Evolutionary conservation across 2,113 vertebrate genomes (phyloP), one percentile per base, ranked within the genome.

Genomic region (Crypturellus undulatus): DNA sequence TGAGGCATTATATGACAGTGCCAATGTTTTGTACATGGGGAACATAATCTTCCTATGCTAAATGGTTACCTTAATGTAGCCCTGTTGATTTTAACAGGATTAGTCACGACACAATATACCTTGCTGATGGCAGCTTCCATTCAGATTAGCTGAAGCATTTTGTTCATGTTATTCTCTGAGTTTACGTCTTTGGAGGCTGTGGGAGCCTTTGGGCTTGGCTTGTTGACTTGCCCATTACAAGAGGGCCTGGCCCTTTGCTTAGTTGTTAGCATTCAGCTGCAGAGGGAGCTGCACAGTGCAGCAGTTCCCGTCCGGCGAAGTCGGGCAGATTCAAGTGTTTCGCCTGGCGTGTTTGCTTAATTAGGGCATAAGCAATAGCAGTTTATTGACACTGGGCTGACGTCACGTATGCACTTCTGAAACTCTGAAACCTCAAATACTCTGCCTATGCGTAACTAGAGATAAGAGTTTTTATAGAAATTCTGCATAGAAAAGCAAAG

Each of bases 251-350:
- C 25, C 38, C 63, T n/a, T 15, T 30, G 52, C 36, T 28, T 3
- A 6, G 3, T 3, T 3, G 4, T 38, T 4, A 12, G 51, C 4
- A 19, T 22, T 64, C 4, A 20, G 17, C 51, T 16, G 26, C 3
- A 25, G 64, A 4, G 1, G 2, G 24, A 30, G 47, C 54, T 18
- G 60, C 3, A 2, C 0, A 25, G 40, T 42, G 8, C 40, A 42
- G 40, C 10, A 21, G 52, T 24, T 18, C 54, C 30, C 8, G 7
- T 10, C 19, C 16, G 3, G 62, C 2, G 3, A 10, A 34, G 12
- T 10, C 11, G 40, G 40, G 40, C 11, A 42, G 0, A 32, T 58
- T 58, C 28, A 10, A 32, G 54, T 32, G 54, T 58, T 58, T 58
- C 10, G 28, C 6, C 9, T 42, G 3, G 21, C 4, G 16, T 9